Conservation (phyloP, 2,888 invertebrate species). For the Trachelus tabidus region DNA sequence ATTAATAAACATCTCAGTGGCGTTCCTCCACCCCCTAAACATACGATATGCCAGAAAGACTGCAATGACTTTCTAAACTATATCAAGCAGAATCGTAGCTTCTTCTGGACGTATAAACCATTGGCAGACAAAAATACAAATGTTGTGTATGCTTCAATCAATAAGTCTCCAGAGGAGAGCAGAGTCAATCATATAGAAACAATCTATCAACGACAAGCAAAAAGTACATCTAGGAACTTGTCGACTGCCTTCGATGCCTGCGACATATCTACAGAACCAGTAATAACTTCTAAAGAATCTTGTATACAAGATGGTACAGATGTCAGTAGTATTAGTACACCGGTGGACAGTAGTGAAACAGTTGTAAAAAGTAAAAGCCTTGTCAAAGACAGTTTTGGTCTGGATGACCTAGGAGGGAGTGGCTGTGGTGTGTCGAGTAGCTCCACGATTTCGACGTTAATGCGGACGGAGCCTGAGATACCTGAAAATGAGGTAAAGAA, state of each 20-base stretch:
- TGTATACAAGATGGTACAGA: neutral
- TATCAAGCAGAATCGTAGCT: constrained; percentile 69
- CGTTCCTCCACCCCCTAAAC: constrained; percentile 80
- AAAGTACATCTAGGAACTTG: constrained; percentile 47
- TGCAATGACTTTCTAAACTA: constrained; percentile 74
- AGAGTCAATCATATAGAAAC: constrained; percentile 12
- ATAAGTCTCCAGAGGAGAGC: neutral
- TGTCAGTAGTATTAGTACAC: neutral
- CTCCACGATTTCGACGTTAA: constrained; percentile 23
- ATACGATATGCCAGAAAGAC: constrained; percentile 76
- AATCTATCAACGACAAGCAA: constrained; percentile 33
- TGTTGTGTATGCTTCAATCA: neutral
- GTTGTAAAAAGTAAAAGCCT: neutral
- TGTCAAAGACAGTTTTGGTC: neutral
- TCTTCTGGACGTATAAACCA: constrained; percentile 64
- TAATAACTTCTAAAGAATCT: neutral
- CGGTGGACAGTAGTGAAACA: neutral
- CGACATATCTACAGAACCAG: constrained; percentile 26
- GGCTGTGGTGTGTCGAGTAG: constrained; percentile 29
- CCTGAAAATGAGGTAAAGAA: constrained; percentile 9
- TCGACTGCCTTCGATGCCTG: constrained; percentile 53
- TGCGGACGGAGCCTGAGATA: constrained; percentile 19
- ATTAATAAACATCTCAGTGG: constrained; percentile 75
- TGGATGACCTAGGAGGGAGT: neutral
- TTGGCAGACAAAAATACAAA: neutral